Conservation (phyloP, 2,888 invertebrate species). For the Trilocha varians region DNA sequence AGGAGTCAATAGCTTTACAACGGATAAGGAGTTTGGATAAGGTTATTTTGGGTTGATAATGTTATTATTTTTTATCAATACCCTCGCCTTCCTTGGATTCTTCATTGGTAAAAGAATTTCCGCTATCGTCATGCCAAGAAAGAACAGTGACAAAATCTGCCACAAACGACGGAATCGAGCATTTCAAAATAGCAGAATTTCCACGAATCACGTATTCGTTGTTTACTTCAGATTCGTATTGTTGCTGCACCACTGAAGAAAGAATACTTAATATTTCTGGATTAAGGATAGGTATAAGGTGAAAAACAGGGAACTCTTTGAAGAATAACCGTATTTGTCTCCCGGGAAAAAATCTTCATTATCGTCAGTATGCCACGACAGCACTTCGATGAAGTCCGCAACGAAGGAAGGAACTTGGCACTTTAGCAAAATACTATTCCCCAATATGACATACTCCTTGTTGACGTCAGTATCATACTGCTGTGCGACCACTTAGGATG, state of each 20-base stretch:
- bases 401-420: constrained; percentile 91
- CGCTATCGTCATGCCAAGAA: constrained; percentile 88
- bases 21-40: constrained; percentile 3
- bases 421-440: constrained; percentile 85
- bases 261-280: constrained; percentile 7
- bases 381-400: constrained; percentile 87
- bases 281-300: constrained; percentile 2
- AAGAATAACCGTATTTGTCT: constrained; percentile 72
- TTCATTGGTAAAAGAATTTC: constrained; percentile 60
- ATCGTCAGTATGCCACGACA: constrained; percentile 86
- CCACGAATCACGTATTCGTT: constrained; percentile 93
- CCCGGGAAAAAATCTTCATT: constrained; percentile 80
- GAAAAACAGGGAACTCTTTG: constrained; percentile 6
- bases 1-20: not conserved
- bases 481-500: constrained; percentile 81
- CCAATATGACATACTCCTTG: constrained; percentile 87
- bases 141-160: constrained; percentile 92
- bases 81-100: constrained; percentile 50
- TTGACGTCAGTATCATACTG: constrained; percentile 88
- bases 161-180: constrained; percentile 93
- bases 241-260: constrained; percentile 87
- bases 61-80: constrained; percentile 21
- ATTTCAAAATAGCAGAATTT: constrained; percentile 90
- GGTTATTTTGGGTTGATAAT: constrained; percentile 4
- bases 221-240: constrained; percentile 92